Base-by-base conservation (phyloP, 2,797 vertebrate species). In the Poliocrania exsul region DNA sequence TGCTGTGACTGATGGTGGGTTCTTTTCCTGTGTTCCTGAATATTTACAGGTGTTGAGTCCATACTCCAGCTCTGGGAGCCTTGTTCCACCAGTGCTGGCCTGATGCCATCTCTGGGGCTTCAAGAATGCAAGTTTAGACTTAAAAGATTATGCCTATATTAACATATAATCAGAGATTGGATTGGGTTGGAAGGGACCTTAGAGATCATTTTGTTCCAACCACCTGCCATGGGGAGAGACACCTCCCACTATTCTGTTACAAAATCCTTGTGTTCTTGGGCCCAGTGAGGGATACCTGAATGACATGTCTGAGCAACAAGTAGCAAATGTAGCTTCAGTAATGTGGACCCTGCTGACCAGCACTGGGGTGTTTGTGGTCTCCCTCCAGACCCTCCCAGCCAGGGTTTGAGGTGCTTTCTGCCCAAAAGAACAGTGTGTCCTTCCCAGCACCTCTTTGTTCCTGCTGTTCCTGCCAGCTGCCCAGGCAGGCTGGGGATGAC, bases 361-460 rank as follows among this genome's bases (percentile, higher is more conserved):
- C 13, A 9, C 25, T 46, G 54, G 11, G 25, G 5, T 58, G 10
- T 4, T 1, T 0, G 0, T 49, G 6, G 11, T 25, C 62, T 42
- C 9, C 6, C 14, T 71, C 37, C 51, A 8, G 33, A 26, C 28
- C 15, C 9, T 75, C n/a, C 13, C 26, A 50, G 6, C 8, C 5
- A 21, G 17, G 11, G 9, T 58, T 88, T 73, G 35, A 50, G 17
- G 8, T 64, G 11, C 17, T 25, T 35, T 61, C 47, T 57, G n/a
- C 16, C 31, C 28, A 8, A 29, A 73, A 53, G 2, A 53, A 60
- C 13, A 28, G 7, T 1, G 4, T 31, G 29, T 1, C 3, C 0
- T 61, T 71, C 35, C 35, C 16, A 49, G 33, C 33, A 66, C 6
- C 35, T 38, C 2, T 28, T 56, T 54, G n/a, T 20, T 50, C 3